phyloP scores from a whole-genome alignment of 2,797 vertebrate species.

The Sylvilagus floridanus region DNA sequence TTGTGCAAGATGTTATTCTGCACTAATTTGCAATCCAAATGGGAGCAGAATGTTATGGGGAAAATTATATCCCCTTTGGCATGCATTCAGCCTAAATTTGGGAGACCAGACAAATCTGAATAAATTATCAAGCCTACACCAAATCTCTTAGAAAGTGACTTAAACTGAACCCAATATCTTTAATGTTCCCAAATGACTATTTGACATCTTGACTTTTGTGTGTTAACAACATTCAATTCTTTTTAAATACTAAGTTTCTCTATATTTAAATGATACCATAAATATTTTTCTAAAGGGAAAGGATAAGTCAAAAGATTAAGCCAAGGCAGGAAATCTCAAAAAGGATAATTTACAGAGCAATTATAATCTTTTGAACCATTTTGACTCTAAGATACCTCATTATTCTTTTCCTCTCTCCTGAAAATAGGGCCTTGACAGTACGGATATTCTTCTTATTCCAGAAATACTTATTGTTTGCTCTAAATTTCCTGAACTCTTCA shows the following conservation, averaged over 20 bases:
- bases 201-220: conserved; percentile 58
- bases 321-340: neutral
- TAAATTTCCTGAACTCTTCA: neutral
- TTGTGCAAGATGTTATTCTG: neutral
- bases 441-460: neutral
- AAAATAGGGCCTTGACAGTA: neutral
- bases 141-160: conserved; percentile 70
- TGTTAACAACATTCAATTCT: conserved; percentile 53
- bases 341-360: neutral
- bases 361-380: conserved; percentile 33
- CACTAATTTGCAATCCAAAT: conserved; percentile 74
- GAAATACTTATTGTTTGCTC: neutral
- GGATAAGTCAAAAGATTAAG: neutral
- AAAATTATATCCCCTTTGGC: conserved; percentile 50
- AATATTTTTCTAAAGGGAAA: conserved; percentile 15
- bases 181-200: conserved; percentile 48
- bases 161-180: conserved; percentile 49
- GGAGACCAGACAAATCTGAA: conserved; percentile 68
- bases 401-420: neutral
- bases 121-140: conserved; percentile 72
- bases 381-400: neutral
- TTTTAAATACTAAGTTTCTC: conserved; percentile 62
- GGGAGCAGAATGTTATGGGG: conserved; percentile 51
- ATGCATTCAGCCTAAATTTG: conserved; percentile 77
- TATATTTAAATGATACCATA: conserved; percentile 54